Conservation (phyloP, 2,797 vertebrate genomes). For the Streptopelia turtur region DNA sequence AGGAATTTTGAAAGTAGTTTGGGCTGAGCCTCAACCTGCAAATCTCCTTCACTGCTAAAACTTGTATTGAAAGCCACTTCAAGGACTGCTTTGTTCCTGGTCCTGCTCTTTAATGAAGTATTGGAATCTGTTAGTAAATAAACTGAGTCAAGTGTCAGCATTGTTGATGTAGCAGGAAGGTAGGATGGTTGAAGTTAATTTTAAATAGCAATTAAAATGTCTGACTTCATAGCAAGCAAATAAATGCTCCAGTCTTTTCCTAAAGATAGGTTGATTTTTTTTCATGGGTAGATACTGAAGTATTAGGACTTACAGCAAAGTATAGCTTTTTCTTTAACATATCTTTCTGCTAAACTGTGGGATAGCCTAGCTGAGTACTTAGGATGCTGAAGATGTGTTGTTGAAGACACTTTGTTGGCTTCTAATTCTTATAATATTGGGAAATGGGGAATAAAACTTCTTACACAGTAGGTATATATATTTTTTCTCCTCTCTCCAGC, state of each 20-base stretch:
- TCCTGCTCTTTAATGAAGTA: constrained; percentile 67
- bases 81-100: constrained; percentile 66
- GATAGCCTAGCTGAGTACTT: background rate
- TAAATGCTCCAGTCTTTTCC: background rate
- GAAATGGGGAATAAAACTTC: background rate
- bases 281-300: background rate
- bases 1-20: constrained; percentile 5
- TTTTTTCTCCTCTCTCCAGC: background rate
- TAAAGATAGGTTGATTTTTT: background rate
- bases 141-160: constrained; percentile 58
- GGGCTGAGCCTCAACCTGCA: constrained; percentile 48
- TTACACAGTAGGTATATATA: background rate
- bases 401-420: background rate
- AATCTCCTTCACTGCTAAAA: constrained; percentile 32
- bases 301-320: background rate
- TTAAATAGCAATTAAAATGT: constrained; percentile 33
- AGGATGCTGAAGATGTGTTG: background rate
- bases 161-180: constrained; percentile 54
- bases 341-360: background rate
- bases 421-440: background rate
- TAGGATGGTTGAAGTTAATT: constrained; percentile 27
- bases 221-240: constrained; percentile 32
- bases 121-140: constrained; percentile 71
- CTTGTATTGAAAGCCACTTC: constrained; percentile 63
- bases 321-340: background rate